These are phyloP conservation scores for Enteromius radiatus DNA, from an alignment of 2,797 vertebrate species.

Conservation along the genomic window DNA sequence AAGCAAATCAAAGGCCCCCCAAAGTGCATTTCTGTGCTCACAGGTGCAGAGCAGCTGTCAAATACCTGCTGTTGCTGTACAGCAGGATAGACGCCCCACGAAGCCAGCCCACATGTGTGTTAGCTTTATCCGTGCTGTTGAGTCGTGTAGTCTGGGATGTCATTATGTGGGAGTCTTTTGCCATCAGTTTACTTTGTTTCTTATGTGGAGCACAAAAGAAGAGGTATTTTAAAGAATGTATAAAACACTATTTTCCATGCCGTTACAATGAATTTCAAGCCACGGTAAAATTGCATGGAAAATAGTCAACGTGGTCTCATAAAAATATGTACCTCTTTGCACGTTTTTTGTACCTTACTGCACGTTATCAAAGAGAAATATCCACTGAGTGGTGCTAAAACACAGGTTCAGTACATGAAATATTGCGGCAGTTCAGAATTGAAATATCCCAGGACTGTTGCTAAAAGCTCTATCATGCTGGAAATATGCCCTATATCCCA, in stretches of 20 bases:
- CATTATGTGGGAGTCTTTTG: neutral
- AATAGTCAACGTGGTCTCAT: no score
- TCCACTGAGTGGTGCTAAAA: no score
- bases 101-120: neutral
- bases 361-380: no score
- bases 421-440: no score
- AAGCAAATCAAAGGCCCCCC: conserved; percentile 50
- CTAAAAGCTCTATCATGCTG: no score
- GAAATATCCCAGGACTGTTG: no score
- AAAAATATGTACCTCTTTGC: no score
- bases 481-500: no score
- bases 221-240: neutral
- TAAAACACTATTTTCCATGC: neutral
- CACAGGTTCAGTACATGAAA: no score
- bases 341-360: no score
- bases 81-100: neutral
- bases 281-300: no score
- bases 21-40: conserved; percentile 43
- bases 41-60: conserved; percentile 50
- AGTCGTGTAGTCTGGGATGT: conserved; percentile 10
- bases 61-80: conserved; percentile 32
- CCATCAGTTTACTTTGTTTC: neutral
- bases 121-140: neutral
- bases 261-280: neutral
- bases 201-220: neutral